Percentiles rank a stretch among this genome's conserved stretches.
These are phyloP conservation scores for Acleris literana DNA, from an alignment of 2,888 invertebrate genomes.

Conservation along the genomic window DNA sequence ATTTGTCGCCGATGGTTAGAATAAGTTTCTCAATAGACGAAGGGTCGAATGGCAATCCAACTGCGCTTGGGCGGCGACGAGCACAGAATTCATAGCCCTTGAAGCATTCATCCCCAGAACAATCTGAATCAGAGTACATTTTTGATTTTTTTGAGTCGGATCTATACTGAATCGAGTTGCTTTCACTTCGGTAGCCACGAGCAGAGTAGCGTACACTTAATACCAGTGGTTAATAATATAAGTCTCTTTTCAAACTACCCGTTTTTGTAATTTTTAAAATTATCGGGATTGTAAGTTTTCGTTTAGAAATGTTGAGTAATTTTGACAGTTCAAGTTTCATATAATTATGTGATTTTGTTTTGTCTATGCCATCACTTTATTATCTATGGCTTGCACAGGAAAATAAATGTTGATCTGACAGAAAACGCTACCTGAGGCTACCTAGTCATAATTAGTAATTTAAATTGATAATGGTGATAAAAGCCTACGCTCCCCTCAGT, in stretches of 20 bases:
- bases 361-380: too few species aligned
- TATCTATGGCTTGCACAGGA: too few species aligned
- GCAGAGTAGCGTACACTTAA: background rate
- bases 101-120: constrained; percentile 51
- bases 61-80: constrained; percentile 39
- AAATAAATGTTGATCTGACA: too few species aligned
- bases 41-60: constrained; percentile 62
- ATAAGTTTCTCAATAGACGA: constrained; percentile 64
- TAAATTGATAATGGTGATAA: constrained; percentile 37
- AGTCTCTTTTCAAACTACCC: background rate
- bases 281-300: too few species aligned
- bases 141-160: background rate
- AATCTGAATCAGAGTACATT: constrained; percentile 47
- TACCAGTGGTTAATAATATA: background rate
- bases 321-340: too few species aligned
- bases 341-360: too few species aligned
- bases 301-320: too few species aligned
- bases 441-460: background rate
- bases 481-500: constrained; percentile 42
- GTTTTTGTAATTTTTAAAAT: too few species aligned
- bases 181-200: background rate
- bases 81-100: constrained; percentile 54
- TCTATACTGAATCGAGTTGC: background rate
- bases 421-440: too few species aligned
- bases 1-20: constrained; percentile 63